Percentiles rank a stretch among this genome's conserved stretches.
These are phyloP conservation scores for Mechanitis messenoides DNA, from an alignment of 2,888 invertebrate genomes.

Conservation along the genomic window DNA sequence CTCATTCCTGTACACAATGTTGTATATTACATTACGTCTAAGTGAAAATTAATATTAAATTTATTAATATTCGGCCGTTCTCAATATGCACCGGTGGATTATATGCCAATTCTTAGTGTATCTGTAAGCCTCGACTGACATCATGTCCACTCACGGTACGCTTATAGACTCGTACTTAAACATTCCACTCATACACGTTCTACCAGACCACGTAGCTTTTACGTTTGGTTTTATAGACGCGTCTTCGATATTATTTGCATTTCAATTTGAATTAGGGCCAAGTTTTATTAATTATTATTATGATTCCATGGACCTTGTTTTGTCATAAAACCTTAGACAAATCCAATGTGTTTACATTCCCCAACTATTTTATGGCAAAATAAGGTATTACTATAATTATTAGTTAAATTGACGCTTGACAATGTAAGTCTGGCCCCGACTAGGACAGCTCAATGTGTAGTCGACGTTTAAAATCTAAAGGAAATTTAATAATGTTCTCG, in stretches of 20 bases:
- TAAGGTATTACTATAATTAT: neutral
- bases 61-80: conserved; percentile 41
- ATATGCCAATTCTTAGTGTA: conserved; percentile 46
- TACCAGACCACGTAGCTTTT: conserved; percentile 35
- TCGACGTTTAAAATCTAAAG: conserved; percentile 47
- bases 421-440: conserved; percentile 50
- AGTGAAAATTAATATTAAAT: conserved; percentile 43
- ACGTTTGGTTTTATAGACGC: conserved; percentile 56
- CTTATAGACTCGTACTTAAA: conserved; percentile 71
- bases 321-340: too few species aligned
- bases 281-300: too few species aligned
- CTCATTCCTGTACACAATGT: conserved; percentile 58
- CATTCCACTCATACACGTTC: conserved; percentile 68
- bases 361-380: neutral
- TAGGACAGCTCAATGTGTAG: conserved; percentile 73
- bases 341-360: conserved; percentile 1
- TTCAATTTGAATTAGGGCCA: neutral
- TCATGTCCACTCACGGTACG: conserved; percentile 48
- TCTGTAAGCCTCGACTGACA: conserved; percentile 65
- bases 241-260: conserved; percentile 36
- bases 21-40: conserved; percentile 63
- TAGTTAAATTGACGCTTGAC: conserved; percentile 16
- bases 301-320: too few species aligned
- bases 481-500: conserved; percentile 54
- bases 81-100: conserved; percentile 58